Conservation (phyloP, 2,113 vertebrate genomes). For the Carassius carassius region DNA sequence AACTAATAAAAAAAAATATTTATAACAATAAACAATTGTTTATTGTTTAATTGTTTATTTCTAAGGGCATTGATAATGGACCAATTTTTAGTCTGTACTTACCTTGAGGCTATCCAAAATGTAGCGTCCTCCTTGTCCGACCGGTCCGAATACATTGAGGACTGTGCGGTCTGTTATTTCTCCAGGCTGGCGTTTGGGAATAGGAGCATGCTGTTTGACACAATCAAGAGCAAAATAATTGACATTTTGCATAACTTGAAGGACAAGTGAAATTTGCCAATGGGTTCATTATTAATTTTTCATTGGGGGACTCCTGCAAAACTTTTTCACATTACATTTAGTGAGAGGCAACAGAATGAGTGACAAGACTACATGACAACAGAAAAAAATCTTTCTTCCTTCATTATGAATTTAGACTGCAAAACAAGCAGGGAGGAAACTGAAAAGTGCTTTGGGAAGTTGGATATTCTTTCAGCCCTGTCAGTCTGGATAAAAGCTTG, state of each 20-base stretch:
- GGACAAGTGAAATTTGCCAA: slow-evolving; percentile 42
- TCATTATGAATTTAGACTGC: slow-evolving; percentile 45
- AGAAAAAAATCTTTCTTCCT: slow-evolving; percentile 16
- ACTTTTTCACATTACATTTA: slow-evolving; percentile 68
- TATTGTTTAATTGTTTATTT: too few species aligned
- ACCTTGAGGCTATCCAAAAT: slow-evolving; percentile 86
- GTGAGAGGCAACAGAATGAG: slow-evolving; percentile 53
- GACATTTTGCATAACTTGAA: slow-evolving; percentile 14
- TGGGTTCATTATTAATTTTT: slow-evolving; percentile 48
- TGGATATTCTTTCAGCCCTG: slow-evolving; percentile 42
- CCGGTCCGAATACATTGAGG: slow-evolving; percentile 80
- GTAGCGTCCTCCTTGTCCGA: slow-evolving; percentile 69
- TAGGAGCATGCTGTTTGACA: slow-evolving; percentile 70
- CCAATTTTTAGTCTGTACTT: slow-evolving; percentile 42
- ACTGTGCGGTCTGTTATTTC: slow-evolving; percentile 78
- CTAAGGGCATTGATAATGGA: not conserved
- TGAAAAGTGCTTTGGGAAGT: slow-evolving; percentile 43
- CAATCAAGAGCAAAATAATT: slow-evolving; percentile 41
- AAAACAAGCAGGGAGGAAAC: slow-evolving; percentile 35
- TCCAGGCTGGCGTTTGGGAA: slow-evolving; percentile 77
- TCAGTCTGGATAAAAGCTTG: slow-evolving; percentile 50
- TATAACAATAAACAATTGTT: not conserved
- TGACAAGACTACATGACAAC: slow-evolving; percentile 6
- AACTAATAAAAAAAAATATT: not conserved
- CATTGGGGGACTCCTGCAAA: slow-evolving; percentile 47